Evolutionary conservation across 2,113 vertebrate species (phyloP), one percentile per base, ranked within the genome.

Genomic region (Notarius lentiginosus): DNA sequence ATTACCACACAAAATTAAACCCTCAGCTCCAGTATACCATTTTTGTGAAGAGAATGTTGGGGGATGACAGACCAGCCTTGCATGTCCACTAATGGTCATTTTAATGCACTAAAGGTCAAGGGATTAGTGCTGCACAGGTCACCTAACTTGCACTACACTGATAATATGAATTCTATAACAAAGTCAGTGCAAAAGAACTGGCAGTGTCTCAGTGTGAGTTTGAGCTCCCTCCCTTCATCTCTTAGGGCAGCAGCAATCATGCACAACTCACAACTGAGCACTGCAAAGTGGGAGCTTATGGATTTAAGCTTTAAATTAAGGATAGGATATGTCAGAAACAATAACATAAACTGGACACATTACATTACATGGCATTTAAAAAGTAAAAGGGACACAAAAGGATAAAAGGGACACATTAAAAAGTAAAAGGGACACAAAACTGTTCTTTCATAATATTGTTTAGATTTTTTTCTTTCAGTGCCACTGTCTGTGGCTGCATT

Each of bases 251-350:
- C 91, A 87, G 83, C 93, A 94, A 91, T 95, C 95, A 94, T 94
- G 94, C 94, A 94, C 93, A 95, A 95, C 95, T 94, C 93, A 93
- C 89, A 89, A 93, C 91, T 93, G 91, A 95, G 92, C 93, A 91
- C 92, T 53, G 91, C 93, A 92, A 92, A 92, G 94, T 93, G 93
- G 94, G 93, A 94, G 91, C 93, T 95, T 93, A 94, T 93, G 84
- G 92, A 93, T 95, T 94, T 95, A 94, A 91, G 89, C 90, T 89
- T 86, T 84, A 58, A 90, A 90, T 92, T 89, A 86, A 91, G 89
- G 89, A 89, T 84, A 88, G 89, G 89, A 86, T 66, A 91, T 90
- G 91, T 91, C 90, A 75, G 34, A 79, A 34, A 77, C n/a, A 72
- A 72, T 65, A 65, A 22, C 27, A 58, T 58, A 80, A 41, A 22